Base-by-base conservation (phyloP, 2,888 invertebrate species). In the Hemicrepidius hirtus region DNA sequence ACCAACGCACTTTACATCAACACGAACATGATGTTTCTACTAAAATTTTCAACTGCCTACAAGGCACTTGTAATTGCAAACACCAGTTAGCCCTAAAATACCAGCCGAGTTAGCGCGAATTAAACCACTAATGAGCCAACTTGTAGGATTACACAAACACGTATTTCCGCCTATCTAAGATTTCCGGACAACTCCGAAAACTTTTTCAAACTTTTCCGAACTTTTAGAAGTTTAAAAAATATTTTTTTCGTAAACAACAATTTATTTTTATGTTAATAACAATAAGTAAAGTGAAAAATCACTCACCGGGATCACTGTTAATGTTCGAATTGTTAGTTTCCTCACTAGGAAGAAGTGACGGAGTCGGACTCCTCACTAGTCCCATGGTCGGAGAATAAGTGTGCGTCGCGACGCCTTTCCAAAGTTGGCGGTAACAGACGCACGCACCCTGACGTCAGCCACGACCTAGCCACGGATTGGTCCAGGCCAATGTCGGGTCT, bases 401-500 rank as follows among this genome's bases (percentile, higher is more conserved):
- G 75, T 71, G 72, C 66, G 71, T 75, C 76, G 68, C 70, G 76
- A 75, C 72, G 76, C 71, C 63, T 68, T 71, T 68, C 71, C 72
- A 75, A 80, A 80, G 77, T 81, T 82, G 80, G 80, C 80, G 81
- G 80, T 76, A 72, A 68, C 71, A 76, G 79, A 71, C 79, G 81
- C 80, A 80, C 82, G 88, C 87, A 84, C 78, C 85, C 71, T 89
- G 90, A 90, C 90, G 90, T 90, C 89, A 89, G 87, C 85, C 82
- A 84, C 89, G 89, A 90, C 90, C 89, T 89, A 89, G 90, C 77
- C 81, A 79, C 78, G 79, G 77, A 85, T 85, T 85, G 85, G 85
- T 78, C 81, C 81, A 81, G 83, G 83, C 83, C 84, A 84, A 83
- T 84, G 82, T 80, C 82, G 80, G 80, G 82, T 84, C 84, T 84